phyloP scores from a whole-genome alignment of 1,140 invertebrate species.

The Papilio aristodemus region DNA sequence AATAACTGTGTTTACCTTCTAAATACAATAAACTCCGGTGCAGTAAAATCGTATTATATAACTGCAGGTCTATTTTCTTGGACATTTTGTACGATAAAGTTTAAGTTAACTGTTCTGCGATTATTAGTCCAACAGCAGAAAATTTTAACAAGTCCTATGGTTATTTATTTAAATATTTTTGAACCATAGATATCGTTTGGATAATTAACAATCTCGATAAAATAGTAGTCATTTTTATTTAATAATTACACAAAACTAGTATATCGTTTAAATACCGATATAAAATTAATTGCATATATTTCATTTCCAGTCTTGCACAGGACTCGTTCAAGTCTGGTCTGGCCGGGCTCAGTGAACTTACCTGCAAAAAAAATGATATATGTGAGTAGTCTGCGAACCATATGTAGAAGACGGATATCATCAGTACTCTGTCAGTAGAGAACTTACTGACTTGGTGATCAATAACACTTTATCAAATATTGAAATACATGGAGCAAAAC shows the following conservation, averaged over 20 bases:
- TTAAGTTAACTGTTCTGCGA: too few species aligned
- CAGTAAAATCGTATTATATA: not conserved
- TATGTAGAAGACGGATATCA: slow-evolving; percentile 9
- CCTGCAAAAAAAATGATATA: slow-evolving; percentile 44
- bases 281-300: slow-evolving; percentile 14
- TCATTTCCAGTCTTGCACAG: slow-evolving; percentile 26
- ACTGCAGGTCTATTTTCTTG: not conserved
- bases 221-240: too few species aligned
- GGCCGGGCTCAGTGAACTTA: slow-evolving; percentile 45
- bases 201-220: too few species aligned
- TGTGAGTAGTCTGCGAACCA: slow-evolving; percentile 36
- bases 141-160: too few species aligned
- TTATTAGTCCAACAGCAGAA: too few species aligned
- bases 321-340: slow-evolving; percentile 42
- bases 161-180: too few species aligned
- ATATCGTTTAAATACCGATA: not conserved
- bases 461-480: not conserved
- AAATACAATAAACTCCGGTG: not conserved
- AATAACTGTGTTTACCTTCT: not conserved
- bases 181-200: too few species aligned
- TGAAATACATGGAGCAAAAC: not conserved
- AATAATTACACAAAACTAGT: not conserved
- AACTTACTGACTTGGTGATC: not conserved
- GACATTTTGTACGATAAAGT: not conserved
- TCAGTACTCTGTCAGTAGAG: not conserved